Base-by-base conservation (phyloP, 1,140 invertebrate species). In the Oreohelix idahoensis region DNA sequence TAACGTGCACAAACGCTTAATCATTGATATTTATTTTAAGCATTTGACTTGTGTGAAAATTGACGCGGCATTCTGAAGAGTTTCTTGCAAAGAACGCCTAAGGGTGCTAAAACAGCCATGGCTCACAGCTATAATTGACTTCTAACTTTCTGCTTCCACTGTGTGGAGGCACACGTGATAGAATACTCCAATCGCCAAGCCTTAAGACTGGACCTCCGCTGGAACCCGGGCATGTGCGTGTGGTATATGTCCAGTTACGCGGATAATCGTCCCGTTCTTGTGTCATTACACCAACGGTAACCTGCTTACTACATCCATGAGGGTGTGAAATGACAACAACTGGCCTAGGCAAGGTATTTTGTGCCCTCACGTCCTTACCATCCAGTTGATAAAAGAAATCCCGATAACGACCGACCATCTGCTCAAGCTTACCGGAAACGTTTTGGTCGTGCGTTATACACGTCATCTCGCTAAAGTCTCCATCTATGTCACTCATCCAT, bases 81-180 rank as follows among this genome's bases (percentile, higher is more conserved):
- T n/a, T n/a, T n/a, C n/a, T n/a, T n/a, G n/a, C n/a, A n/a, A n/a
- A n/a, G n/a, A n/a, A n/a, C n/a, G n/a, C n/a, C n/a, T n/a, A n/a
- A n/a, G n/a, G n/a, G n/a, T n/a, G n/a, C 45, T 58, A 58, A n/a
- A 58, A 58, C 53, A 58, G 53, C 53, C 53, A 58, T n/a, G 53
- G 53, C 23, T 58, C 53, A n/a, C 53, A 23, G 53, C 53, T 58
- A n/a, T 23, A 58, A 58, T 58, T 58, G 2, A 58, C 26, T 5
- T n/a, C 5, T n/a, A 58, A 23, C 26, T 15, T 23, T 58, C 26
- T 15, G 26, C 13, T 58, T n/a, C 53, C 53, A 58, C 53, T 58
- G 53, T 58, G 53, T 58, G 53, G 53, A 15, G 53, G 53, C 10
- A 58, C 13, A 58, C 13, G 26, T 4, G 53, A 58, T 23, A 58